Evolutionary conservation across 1,140 invertebrate genomes (phyloP), one percentile per base, ranked within the genome.

Genomic region (Platyscapa corneri): DNA sequence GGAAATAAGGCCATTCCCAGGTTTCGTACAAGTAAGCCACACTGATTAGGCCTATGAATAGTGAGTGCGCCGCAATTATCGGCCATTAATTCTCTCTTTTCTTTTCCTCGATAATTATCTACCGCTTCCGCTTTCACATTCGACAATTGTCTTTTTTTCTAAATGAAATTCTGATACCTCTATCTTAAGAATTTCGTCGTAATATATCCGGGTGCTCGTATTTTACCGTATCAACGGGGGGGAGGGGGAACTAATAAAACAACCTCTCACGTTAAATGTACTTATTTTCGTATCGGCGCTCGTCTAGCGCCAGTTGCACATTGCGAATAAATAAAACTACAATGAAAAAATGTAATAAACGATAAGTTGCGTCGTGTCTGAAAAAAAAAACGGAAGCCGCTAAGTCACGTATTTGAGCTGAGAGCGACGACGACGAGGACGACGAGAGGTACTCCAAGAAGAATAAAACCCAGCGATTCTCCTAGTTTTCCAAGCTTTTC

Each of bases 71-170:
- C 20, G n/a, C 72, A 82, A 82, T 82, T 85, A 82, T 85, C 79
- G 60, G 60, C 42, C 79, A 85, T 85, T 85, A 82, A 85, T 85
- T 77, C 84, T 32, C 67, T 76, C 76, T 16, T 82, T 82, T 75
- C 53, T 75, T 81, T 49, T 83, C 7, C 39, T 30, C 75, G 74
- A 20, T 10, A 20, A 70, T n/a, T 30, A 74, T 49, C 27, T 76
- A 5, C 23, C 53, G 42, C 60, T 82, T 82, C 60, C 79, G 67
- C 72, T 85, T 79, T 80, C 67, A 64, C 70, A 64, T 70, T 85
- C 56, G 10, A 42, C 37, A 12, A 37, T 70, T 53, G 8, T 64
- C 42, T 46, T 3, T 20, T 30, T 67, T 20, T 78, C 32, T 20
- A 53, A 37, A 46, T 76, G 74, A 49, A 42, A 39, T 42, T 39